Conservation (phyloP, 2,888 invertebrate species). For the Mallateleia sp. region DNA sequence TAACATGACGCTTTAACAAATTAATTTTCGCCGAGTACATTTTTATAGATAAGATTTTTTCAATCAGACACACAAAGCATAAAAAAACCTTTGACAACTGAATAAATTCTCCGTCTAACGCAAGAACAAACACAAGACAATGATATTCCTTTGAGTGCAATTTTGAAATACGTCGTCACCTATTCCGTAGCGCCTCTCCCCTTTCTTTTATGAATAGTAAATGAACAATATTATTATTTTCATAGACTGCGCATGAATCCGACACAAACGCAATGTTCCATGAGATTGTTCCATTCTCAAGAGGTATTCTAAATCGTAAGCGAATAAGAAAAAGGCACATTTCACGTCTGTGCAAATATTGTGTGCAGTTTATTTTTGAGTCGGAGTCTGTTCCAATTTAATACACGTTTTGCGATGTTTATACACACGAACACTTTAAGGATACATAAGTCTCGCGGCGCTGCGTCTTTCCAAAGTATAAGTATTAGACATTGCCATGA, state of each 20-base stretch:
- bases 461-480: too few relatives aligned
- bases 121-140: constrained; percentile 6
- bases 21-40: too few relatives aligned
- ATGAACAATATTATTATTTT: constrained; percentile 23
- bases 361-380: constrained; percentile 12
- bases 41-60: background rate
- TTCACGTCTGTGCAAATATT: constrained; percentile 25
- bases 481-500: too few relatives aligned
- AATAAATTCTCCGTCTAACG: too few relatives aligned
- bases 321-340: background rate
- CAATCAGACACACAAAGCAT: too few relatives aligned
- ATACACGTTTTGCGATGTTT: background rate
- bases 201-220: background rate
- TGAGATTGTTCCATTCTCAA: constrained; percentile 17
- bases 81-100: too few relatives aligned
- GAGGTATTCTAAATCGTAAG: background rate
- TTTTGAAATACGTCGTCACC: too few relatives aligned
- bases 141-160: background rate
- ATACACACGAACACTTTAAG: background rate
- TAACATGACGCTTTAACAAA: too few relatives aligned
- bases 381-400: constrained; percentile 26
- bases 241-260: background rate
- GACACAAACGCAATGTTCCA: background rate
- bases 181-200: too few relatives aligned
- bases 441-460: background rate